Percentiles rank a stretch among this genome's conserved stretches.
Evolutionary conservation across 2,888 invertebrate species (phyloP).

Genomic region (Molorchus minor): DNA sequence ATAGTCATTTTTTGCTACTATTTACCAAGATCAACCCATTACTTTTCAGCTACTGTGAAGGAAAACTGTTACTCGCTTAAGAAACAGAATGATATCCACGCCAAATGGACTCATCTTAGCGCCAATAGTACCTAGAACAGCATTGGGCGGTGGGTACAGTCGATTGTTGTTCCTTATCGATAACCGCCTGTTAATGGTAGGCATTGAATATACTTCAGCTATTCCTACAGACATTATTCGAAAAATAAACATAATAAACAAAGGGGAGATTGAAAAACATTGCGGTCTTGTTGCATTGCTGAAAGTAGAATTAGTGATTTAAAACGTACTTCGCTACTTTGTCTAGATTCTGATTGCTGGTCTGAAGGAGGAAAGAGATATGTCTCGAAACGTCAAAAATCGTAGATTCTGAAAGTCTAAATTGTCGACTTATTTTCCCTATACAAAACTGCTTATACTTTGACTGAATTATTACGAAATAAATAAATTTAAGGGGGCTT

Average conservation of each 20-base stretch:
- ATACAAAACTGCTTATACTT: too few relatives aligned
- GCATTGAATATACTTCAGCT: slow-evolving; percentile 55
- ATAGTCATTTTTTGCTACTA: too few relatives aligned
- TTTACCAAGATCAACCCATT: too few relatives aligned
- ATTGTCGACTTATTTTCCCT: too few relatives aligned
- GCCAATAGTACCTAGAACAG: slow-evolving; percentile 51
- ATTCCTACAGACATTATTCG: slow-evolving; percentile 41
- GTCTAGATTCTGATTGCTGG: too few relatives aligned
- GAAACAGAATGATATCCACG: slow-evolving; percentile 6
- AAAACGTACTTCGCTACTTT: too few relatives aligned
- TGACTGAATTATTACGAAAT: too few relatives aligned
- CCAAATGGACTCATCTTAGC: slow-evolving; percentile 29
- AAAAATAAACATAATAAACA: slow-evolving; percentile 10
- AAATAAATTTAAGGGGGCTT: too few relatives aligned
- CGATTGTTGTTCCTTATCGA: slow-evolving; percentile 57
- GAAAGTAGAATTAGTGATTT: slow-evolving; percentile 9
- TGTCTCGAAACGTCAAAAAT: too few relatives aligned
- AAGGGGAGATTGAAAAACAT: neutral
- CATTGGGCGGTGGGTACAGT: slow-evolving; percentile 48
- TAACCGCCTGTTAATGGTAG: slow-evolving; percentile 60
- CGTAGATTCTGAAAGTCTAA: too few relatives aligned
- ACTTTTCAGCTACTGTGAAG: slow-evolving; percentile 9
- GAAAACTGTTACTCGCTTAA: slow-evolving; percentile 14
- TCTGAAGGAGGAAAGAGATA: too few relatives aligned
- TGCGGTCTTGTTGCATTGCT: neutral